phyloP scores from a whole-genome alignment of 2,113 vertebrate genomes.

The Phocoena phocoena region DNA sequence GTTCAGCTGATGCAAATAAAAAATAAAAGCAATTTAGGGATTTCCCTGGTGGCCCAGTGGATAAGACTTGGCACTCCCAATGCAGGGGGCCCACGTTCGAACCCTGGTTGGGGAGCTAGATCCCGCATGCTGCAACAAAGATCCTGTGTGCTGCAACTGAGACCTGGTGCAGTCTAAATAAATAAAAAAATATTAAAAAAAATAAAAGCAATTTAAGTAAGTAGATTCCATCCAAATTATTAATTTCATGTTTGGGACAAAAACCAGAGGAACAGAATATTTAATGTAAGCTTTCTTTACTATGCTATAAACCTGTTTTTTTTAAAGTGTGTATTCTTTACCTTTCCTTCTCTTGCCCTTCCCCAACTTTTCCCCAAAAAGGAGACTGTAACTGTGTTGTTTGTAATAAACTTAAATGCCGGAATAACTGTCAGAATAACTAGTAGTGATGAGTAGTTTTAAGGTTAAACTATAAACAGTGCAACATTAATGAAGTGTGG shows the following conservation, averaged over 20 bases:
- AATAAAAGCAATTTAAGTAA: slow-evolving; percentile 34
- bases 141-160: too few species aligned
- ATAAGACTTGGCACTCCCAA: too few species aligned
- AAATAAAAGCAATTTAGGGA: slow-evolving; percentile 22
- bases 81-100: too few species aligned
- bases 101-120: too few species aligned
- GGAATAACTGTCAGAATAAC: not conserved
- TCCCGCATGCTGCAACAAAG: too few species aligned
- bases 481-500: not conserved
- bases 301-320: not conserved
- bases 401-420: not conserved
- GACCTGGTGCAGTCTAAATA: too few species aligned
- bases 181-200: not conserved
- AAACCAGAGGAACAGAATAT: not conserved
- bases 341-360: not conserved
- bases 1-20: slow-evolving; percentile 14
- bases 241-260: slow-evolving; percentile 24
- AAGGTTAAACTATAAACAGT: slow-evolving; percentile 2
- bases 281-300: not conserved
- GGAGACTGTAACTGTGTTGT: not conserved
- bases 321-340: not conserved
- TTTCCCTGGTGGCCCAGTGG: too few species aligned
- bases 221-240: not conserved
- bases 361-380: not conserved
- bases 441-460: slow-evolving; percentile 6